Evolutionary conservation across 2,797 vertebrate species (phyloP).

Genomic region (Dipus sagitta): DNA sequence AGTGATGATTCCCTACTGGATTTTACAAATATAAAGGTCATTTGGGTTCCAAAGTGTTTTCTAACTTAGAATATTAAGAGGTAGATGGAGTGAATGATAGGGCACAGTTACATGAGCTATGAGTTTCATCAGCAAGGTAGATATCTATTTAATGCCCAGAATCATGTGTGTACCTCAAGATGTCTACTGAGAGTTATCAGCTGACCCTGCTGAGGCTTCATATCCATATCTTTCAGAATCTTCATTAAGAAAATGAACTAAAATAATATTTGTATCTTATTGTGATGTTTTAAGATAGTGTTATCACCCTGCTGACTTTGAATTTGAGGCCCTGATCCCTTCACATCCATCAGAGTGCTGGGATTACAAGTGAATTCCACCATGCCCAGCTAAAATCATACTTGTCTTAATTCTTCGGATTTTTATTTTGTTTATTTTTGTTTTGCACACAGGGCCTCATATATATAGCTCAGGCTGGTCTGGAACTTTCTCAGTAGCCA

Average conservation of each 20-base stretch:
- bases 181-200: background rate
- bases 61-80: background rate
- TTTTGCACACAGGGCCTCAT: no score
- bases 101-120: background rate
- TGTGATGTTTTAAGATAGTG: background rate
- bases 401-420: background rate
- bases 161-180: background rate
- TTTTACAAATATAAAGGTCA: background rate
- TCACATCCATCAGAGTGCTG: background rate
- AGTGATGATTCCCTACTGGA: conserved; percentile 1
- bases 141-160: background rate
- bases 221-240: background rate
- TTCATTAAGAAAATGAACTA: conserved; percentile 27
- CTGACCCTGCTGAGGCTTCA: background rate
- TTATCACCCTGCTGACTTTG: background rate
- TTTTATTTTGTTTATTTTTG: background rate
- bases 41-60: background rate
- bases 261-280: background rate
- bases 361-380: background rate
- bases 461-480: no score
- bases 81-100: background rate
- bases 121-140: background rate
- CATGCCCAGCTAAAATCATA: background rate
- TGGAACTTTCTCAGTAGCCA: background rate
- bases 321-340: background rate